Evolutionary conservation across 2,113 vertebrate species (phyloP).

Genomic region (Ailuropoda melanoleuca): DNA sequence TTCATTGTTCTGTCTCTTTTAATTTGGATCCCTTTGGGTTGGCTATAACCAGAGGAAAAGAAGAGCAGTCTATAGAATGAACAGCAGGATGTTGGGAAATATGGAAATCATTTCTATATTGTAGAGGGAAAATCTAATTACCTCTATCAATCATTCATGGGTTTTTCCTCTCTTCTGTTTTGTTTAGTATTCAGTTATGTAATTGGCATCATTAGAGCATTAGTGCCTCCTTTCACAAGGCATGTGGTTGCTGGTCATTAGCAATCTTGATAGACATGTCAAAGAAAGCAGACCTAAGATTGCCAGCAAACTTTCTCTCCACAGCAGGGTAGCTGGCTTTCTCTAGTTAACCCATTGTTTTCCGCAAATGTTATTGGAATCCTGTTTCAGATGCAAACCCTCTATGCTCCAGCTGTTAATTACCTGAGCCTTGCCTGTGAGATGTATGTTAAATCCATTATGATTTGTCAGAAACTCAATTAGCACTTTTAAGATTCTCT

Average conservation of each 20-base stretch:
- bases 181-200: constrained; percentile 28
- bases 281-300: background rate
- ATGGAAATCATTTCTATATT: constrained; percentile 44
- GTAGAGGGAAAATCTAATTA: constrained; percentile 50
- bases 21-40: constrained; percentile 40
- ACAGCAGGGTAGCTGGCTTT: background rate
- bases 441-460: background rate
- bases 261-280: background rate
- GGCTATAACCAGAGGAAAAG: background rate
- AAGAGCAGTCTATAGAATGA: background rate
- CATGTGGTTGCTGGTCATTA: constrained; percentile 51
- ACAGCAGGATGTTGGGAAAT: background rate
- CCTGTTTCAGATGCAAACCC: background rate
- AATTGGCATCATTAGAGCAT: constrained; percentile 36
- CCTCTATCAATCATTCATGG: constrained; percentile 1
- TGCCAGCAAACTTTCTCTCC: background rate
- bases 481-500: background rate
- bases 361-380: background rate
- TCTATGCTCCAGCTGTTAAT: background rate
- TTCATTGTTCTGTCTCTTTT: constrained; percentile 21
- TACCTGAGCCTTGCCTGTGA: background rate
- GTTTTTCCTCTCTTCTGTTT: constrained; percentile 20
- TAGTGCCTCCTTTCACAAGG: background rate
- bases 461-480: background rate
- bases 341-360: background rate